Base-by-base conservation (phyloP, 2,888 invertebrate species). In the Stratiomys singularior region DNA sequence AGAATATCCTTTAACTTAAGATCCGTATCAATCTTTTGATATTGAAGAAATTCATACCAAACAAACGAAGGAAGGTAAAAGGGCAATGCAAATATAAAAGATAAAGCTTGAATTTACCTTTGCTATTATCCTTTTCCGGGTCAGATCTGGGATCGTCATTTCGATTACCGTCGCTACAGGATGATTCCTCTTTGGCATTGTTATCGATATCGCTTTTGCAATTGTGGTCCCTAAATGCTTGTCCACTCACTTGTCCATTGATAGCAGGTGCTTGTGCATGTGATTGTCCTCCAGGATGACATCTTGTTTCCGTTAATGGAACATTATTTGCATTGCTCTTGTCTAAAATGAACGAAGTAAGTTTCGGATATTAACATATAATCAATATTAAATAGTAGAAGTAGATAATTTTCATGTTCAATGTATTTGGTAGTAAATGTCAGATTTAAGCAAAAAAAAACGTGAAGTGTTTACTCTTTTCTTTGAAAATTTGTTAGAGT, bases 271-370 rank as follows among this genome's bases (percentile, higher is more conserved):
- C 60, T 44, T 74, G 58, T 30, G 60, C 23, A 46, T 67, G 67
- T 23, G 47, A 47, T 15, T 46, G 47, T 1, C 5, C 5, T 7
- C 46, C 27, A 11, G 47, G 47, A 78, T 80, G 78, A 78, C 78
- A 81, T 81, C 81, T 82, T 83, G 82, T 81, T 80, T 83, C 84
- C 84, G 83, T 83, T 83, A 85, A 84, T 83, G 84, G 84, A 82
- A 85, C 83, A 83, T 85, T 83, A 80, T 86, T 86, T 81, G 85
- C 86, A 83, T 85, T 86, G 83, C 83, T 82, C 82, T 85, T 84
- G 82, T 84, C 83, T 81, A 83, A 83, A 58, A 69, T 21, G 74
- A 56, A 25, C 47, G 37, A 72, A 72, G 58, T 15, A 67, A 13
- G 28, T 60, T 76, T 58, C 47, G 47, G 47, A 77, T 52, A 44